Base-by-base conservation (phyloP, 2,113 vertebrate species). In the Steatornis caripensis region DNA sequence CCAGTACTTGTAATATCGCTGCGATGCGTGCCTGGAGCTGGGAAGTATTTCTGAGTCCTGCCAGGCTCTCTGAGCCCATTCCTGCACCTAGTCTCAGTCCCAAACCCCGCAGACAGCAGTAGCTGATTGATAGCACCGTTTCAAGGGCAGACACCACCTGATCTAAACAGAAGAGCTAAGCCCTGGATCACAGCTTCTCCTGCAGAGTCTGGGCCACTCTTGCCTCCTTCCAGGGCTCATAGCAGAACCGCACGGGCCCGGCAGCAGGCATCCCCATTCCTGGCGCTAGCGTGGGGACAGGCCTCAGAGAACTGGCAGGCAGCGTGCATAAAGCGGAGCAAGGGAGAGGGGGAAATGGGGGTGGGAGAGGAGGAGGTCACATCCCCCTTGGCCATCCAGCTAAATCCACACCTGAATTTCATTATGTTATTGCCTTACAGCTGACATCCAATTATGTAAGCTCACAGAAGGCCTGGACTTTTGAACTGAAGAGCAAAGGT, bases 321-420 rank as follows among this genome's bases (percentile, higher is more conserved):
- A 72, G 58, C 7, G 1, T 11, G 23, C n/a, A 18, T 15, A 2
- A 37, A 45, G 58, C 17, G n/a, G 53, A 58, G 18, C 58, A 84
- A 32, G 13, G 27, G 21, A 70, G 30, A 71, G 20, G 16, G 32
- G n/a, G 10, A 5, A 24, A 12, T 7, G 7, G 3, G 34, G 19
- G n/a, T n/a, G 14, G 29, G 53, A 57, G 30, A 71, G 29, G 10
- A 32, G 46, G 43, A 94, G 94, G 91, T 84, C 84, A 87, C 36
- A 36, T 70, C 30, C 53, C 60, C 36, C 37, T 90, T 2, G 7
- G 78, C 64, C 3, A 1, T 75, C 36, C 74, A 71, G 87, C 84
- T 84, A 72, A 93, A 87, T 54, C 87, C 74, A 76, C 94, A 96
- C 89, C 94, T 95, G 96, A 96, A 65, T 93, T 96, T 89, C 96